A percentile compares a stretch with the other conserved stretches of the same genome.
phyloP scores from a whole-genome alignment of 2,888 invertebrate genomes.

The Nysson spinosus region DNA sequence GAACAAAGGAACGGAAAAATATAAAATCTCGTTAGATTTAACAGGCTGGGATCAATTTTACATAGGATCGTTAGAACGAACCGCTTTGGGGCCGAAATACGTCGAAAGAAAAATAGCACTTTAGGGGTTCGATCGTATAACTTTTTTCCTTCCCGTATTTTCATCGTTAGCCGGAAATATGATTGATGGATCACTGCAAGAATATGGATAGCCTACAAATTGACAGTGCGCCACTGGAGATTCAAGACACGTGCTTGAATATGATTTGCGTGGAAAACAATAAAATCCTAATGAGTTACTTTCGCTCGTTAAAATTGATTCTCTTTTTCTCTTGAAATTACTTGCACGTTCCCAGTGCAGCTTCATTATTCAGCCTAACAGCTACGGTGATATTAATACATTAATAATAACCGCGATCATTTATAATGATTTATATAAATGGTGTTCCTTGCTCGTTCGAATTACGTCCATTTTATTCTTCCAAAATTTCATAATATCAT shows the following conservation, averaged over 20 bases:
- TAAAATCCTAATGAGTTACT: too few species aligned
- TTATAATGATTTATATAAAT: too few species aligned
- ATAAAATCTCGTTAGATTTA: too few species aligned
- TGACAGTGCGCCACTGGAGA: neutral
- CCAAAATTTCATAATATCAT: neutral
- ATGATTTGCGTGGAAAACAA: too few species aligned
- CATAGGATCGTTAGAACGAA: neutral
- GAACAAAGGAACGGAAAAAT: too few species aligned
- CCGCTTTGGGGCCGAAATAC: neutral
- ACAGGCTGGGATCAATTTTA: too few species aligned
- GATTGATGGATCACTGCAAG: constrained; percentile 9
- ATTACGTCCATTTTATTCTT: neutral
- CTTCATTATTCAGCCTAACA: too few species aligned
- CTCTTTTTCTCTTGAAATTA: too few species aligned
- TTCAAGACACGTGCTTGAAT: neutral
- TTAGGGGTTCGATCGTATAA: neutral
- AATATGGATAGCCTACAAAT: neutral
- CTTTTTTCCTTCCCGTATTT: constrained; percentile 2
- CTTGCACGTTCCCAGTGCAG: too few species aligned
- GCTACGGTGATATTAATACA: too few species aligned
- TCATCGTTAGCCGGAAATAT: constrained; percentile 3
- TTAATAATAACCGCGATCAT: too few species aligned
- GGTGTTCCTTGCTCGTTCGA: neutral
- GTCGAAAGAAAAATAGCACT: neutral
- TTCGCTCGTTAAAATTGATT: too few species aligned